Base-by-base conservation (phyloP, 2,113 vertebrate genomes). In the Todiramphus saurophagus region DNA sequence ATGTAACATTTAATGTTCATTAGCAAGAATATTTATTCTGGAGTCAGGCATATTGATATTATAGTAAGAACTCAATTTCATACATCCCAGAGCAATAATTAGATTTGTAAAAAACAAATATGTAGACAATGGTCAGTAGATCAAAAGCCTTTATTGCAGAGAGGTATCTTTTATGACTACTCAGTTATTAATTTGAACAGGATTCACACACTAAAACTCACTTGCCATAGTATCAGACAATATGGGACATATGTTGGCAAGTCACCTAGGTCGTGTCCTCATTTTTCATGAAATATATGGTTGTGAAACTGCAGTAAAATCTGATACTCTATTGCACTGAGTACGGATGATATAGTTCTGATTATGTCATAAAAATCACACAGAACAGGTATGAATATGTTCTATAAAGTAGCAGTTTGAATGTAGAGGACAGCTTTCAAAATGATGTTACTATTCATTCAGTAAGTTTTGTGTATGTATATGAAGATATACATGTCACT, bases 21-120 rank as follows among this genome's bases (percentile, higher is more conserved):
- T 93, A 96, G 73, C 37, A 96, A 78, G 46, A 90, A 90, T 94
- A 96, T 96, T 96, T 96, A 94, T 94, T 93, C 69, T 84, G n/a
- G 79, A 95, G 84, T 91, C 58, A 96, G 66, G 43, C 35, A 66
- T 93, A 94, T 68, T 89, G 59, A 70, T 96, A 92, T 93, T 94
- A 75, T 74, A 93, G 74, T 77, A 95, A 90, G 55, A 91, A 95
- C 76, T 87, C 68, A 63, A 94, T 95, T 96, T 95, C 86, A 91
- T 93, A 96, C 39, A 84, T 82, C 73, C 66, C 66, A 74, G 66
- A 90, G 74, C 46, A 93, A 94, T 82, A 91, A 96, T 93, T 93
- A 89, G 43, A 87, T 96, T 84, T 90, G 87, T 37, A 79, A 73
- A 92, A 92, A 78, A 64, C 46, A 95, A 82, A 44, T 58, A 94